phyloP scores from a whole-genome alignment of 1,140 invertebrate species.

The Planococcus citri region DNA sequence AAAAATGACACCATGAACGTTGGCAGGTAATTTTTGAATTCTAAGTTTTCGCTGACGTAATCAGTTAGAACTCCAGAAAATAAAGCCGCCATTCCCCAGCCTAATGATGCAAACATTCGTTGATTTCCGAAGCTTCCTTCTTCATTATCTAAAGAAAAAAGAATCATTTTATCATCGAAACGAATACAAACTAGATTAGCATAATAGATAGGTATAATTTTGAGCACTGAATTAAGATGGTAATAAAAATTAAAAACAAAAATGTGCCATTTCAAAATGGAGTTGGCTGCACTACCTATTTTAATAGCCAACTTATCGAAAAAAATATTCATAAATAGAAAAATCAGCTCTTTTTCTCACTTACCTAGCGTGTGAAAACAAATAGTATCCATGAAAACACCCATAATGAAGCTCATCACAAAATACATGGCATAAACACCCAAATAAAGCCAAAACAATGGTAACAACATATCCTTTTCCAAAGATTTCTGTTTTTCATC shows the following conservation, averaged over 20 bases:
- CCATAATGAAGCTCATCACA: neutral
- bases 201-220: no score
- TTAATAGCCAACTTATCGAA: no score
- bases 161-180: no score
- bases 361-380: neutral
- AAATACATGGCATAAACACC: neutral
- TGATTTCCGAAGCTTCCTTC: slow-evolving; percentile 63
- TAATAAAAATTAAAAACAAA: no score
- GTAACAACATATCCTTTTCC: neutral
- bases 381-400: neutral
- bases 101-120: slow-evolving; percentile 66
- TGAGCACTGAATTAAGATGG: no score
- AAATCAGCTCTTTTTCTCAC: no score
- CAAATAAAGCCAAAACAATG: neutral
- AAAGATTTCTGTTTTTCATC: no score
- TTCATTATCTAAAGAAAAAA: slow-evolving; percentile 37
- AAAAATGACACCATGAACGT: neutral
- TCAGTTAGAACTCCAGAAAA: slow-evolving; percentile 63
- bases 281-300: no score
- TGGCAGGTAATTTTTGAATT: slow-evolving; percentile 50
- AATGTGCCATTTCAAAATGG: no score
- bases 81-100: slow-evolving; percentile 62
- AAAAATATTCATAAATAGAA: no score
- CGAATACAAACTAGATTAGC: no score
- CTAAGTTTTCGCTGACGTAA: slow-evolving; percentile 44